These are phyloP conservation scores for Corvus moneduloides DNA, from an alignment of 2,113 vertebrate genomes.

Conservation along the genomic window DNA sequence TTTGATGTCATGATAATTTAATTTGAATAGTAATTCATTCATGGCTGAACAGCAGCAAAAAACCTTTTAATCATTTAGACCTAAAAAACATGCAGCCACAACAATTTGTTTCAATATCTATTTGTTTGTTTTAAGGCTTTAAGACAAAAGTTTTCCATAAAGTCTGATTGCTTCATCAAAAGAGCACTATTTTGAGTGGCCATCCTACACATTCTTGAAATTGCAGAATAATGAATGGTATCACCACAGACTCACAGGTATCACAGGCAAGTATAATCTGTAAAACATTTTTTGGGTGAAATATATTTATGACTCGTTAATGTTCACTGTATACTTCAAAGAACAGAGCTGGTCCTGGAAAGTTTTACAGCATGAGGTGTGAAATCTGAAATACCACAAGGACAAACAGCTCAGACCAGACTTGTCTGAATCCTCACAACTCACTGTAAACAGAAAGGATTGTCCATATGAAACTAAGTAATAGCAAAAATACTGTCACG, in stretches of 20 bases:
- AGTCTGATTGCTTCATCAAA: background rate
- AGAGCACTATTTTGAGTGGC: background rate
- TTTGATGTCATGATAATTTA: background rate
- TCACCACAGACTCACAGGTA: background rate
- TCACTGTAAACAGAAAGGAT: background rate
- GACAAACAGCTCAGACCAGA: background rate
- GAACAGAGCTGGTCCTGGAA: conserved; percentile 32
- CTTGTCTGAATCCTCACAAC: background rate
- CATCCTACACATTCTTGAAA: conserved; percentile 31
- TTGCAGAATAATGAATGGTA: background rate
- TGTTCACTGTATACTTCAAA: conserved; percentile 38
- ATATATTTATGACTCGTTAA: conserved; percentile 9
- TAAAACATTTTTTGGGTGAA: background rate
- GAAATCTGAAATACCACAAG: conserved; percentile 52
- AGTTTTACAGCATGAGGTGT: conserved; percentile 50
- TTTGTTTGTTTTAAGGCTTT: background rate
- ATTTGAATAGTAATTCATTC: background rate
- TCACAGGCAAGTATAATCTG: background rate
- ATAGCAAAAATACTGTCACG: background rate
- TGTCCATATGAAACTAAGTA: background rate
- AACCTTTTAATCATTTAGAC: background rate
- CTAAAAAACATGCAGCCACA: background rate
- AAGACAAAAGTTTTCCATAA: conserved; percentile 1
- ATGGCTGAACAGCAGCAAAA: background rate
- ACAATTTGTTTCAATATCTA: background rate